Percentiles rank a stretch among this genome's conserved stretches.
These are phyloP conservation scores for Aurelia coerulea DNA, from an alignment of 30 jellyfish, hydroid and myxozoan genomes.

Conservation along the genomic window DNA sequence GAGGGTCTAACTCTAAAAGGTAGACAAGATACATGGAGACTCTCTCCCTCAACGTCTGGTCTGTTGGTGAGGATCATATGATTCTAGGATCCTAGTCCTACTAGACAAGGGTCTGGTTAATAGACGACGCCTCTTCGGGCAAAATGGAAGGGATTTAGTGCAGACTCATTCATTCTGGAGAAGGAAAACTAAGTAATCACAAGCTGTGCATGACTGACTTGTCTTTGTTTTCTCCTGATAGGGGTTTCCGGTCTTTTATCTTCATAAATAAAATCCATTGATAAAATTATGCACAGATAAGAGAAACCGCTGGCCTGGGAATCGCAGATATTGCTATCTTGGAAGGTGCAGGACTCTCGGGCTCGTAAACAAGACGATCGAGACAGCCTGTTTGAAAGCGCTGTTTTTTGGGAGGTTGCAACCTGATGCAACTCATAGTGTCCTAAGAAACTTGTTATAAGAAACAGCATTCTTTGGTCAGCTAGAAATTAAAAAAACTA, in stretches of 20 bases:
- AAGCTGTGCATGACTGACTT: constrained; percentile 77
- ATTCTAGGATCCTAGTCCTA: no score
- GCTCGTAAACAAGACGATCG: constrained; percentile 3
- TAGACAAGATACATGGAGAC: no score
- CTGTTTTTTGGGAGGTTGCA: neutral
- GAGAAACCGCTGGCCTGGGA: constrained; percentile 87
- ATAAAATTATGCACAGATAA: constrained; percentile 25
- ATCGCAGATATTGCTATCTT: constrained; percentile 19
- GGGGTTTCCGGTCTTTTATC: constrained; percentile 78
- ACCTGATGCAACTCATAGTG: no score
- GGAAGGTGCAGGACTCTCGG: neutral
- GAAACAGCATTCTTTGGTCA: no score
- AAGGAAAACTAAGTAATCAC: constrained; percentile 63
- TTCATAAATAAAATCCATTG: constrained; percentile 54
- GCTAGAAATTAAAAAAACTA: no score
- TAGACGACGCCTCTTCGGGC: no score
- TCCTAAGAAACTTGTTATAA: no score
- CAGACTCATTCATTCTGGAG: constrained; percentile 56
- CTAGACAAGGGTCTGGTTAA: no score
- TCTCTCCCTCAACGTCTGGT: no score
- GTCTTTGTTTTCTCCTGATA: constrained; percentile 53
- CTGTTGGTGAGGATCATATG: no score
- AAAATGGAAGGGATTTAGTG: no score
- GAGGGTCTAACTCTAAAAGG: no score
- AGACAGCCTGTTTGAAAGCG: neutral